Percentiles rank a stretch among this genome's conserved stretches.
Conservation (phyloP, 2,113 vertebrate genomes). For the Gallinago media region DNA sequence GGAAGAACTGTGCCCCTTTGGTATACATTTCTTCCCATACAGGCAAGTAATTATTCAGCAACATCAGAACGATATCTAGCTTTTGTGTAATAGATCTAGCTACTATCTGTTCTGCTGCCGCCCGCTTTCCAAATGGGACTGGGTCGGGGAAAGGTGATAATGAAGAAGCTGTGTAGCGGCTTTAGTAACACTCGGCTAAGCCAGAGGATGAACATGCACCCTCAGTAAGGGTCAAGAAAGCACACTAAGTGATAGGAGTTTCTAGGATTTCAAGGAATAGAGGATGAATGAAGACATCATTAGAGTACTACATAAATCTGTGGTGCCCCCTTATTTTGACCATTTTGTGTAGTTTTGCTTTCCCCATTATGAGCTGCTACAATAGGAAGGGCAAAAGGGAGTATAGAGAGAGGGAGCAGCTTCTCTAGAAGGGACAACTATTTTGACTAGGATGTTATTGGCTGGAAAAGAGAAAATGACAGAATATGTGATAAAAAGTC, state of each 20-base stretch:
- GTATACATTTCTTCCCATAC: background rate
- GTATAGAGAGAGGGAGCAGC: background rate
- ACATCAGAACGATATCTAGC: background rate
- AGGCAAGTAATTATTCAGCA: background rate
- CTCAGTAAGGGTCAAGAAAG: background rate
- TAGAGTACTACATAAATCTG: background rate
- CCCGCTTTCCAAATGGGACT: background rate
- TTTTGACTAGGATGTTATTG: background rate
- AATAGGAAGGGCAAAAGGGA: background rate
- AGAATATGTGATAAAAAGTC: background rate
- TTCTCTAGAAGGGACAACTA: background rate
- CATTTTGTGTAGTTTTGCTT: accelerated
- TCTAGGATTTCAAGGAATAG: background rate
- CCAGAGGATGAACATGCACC: accelerated
- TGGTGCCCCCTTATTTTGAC: background rate
- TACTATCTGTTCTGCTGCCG: accelerated
- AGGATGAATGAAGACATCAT: background rate
- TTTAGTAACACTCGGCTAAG: background rate
- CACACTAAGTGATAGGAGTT: background rate
- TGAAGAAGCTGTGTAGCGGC: background rate
- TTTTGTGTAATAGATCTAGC: background rate
- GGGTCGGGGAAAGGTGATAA: background rate
- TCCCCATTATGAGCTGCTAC: background rate
- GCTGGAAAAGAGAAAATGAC: background rate
- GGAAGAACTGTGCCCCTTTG: background rate